phyloP scores from a whole-genome alignment of 1,140 invertebrate species.

The Drosophila micromelanica region DNA sequence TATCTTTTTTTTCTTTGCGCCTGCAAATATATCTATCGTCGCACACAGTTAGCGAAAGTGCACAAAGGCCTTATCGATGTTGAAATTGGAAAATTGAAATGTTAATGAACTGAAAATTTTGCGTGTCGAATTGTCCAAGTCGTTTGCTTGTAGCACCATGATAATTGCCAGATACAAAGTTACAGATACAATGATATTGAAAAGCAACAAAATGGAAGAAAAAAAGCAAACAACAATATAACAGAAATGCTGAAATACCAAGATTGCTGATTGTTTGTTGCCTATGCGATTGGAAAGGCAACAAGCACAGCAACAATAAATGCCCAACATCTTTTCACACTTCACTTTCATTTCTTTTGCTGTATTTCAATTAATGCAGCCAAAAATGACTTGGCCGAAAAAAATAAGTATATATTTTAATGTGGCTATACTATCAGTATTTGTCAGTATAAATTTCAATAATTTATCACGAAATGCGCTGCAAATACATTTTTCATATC shows the following conservation, averaged over 20 bases:
- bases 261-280: constrained; percentile 52
- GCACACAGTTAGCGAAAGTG: constrained; percentile 61
- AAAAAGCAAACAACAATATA: constrained; percentile 8
- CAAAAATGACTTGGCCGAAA: constrained; percentile 40
- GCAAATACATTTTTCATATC: constrained; percentile 27
- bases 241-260: constrained; percentile 47
- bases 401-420: constrained; percentile 16
- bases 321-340: constrained; percentile 63
- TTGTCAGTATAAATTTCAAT: constrained; percentile 26
- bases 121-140: constrained; percentile 67
- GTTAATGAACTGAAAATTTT: constrained; percentile 80
- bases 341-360: constrained; percentile 64
- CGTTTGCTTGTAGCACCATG: constrained; percentile 26
- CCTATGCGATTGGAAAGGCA: constrained; percentile 63
- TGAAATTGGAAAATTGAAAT: constrained; percentile 55
- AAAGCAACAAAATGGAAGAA: neutral
- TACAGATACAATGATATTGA: constrained; percentile 57
- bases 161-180: constrained; percentile 50
- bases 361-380: constrained; percentile 70
- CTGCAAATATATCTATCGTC: constrained; percentile 32
- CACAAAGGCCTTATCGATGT: constrained; percentile 65
- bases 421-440: constrained; percentile 22
- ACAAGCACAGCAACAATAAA: constrained; percentile 30
- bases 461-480: constrained; percentile 32
- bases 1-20: constrained; percentile 32